Conservation (phyloP, 1,140 invertebrate genomes). For the Cephus cinctus region DNA sequence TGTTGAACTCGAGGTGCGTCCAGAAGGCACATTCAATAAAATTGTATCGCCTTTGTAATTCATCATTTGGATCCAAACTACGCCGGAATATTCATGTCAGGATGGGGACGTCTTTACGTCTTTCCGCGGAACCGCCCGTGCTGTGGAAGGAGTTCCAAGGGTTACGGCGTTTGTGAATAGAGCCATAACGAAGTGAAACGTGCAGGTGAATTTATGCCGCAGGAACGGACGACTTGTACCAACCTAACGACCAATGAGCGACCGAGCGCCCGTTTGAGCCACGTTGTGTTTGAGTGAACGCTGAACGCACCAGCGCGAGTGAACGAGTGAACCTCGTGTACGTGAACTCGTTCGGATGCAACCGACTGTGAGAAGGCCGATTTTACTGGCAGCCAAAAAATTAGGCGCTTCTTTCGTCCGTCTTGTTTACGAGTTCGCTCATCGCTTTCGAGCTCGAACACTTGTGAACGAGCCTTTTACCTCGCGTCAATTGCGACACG, state of each 20-base stretch:
- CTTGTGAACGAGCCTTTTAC: background rate
- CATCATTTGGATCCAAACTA: too few species aligned
- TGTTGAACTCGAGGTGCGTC: too few species aligned
- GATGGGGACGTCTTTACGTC: background rate
- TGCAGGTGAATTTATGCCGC: constrained; percentile 47
- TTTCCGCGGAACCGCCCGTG: too few species aligned
- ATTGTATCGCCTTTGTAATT: too few species aligned
- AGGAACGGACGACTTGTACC: constrained; percentile 40
- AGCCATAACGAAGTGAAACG: constrained; percentile 47
- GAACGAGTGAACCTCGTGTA: background rate
- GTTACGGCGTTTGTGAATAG: constrained; percentile 36
- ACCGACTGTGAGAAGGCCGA: background rate
- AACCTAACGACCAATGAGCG: too few species aligned
- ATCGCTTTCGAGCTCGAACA: background rate
- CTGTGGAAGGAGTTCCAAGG: too few species aligned
- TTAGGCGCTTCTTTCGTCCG: background rate
- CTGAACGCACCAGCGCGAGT: background rate
- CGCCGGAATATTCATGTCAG: background rate
- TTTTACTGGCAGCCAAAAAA: background rate
- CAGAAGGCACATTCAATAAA: too few species aligned
- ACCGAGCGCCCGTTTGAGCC: too few species aligned
- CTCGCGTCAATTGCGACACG: too few species aligned
- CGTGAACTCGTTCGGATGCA: background rate
- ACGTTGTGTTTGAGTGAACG: too few species aligned
- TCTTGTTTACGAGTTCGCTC: background rate